Conservation (phyloP, 2,113 vertebrate species). For the Rhodinocichla rosea region DNA sequence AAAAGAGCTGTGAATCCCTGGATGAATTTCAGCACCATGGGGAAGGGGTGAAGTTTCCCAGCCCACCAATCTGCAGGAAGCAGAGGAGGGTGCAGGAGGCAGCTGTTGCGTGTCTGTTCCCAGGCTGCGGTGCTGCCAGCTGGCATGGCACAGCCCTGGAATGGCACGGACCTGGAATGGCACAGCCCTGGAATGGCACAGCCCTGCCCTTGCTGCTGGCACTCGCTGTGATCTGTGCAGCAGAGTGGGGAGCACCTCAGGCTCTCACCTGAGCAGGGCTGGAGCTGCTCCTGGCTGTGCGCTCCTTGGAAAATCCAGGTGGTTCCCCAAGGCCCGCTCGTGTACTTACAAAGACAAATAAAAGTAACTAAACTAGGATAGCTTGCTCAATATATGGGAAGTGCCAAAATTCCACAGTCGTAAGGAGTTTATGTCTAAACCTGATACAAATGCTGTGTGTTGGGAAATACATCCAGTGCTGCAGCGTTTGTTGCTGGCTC, state of each 20-base stretch:
- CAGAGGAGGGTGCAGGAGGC: not conserved
- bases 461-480: not conserved
- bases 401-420: accelerated
- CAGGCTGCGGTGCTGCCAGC: not conserved
- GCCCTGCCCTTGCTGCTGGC: not conserved
- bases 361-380: not conserved
- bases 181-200: not conserved
- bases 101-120: not conserved
- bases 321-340: not conserved
- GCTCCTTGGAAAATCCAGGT: accelerated
- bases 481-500: not conserved
- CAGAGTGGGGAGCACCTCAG: not conserved
- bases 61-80: not conserved
- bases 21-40: not conserved
- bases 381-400: not conserved
- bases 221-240: not conserved
- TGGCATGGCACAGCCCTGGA: not conserved
- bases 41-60: not conserved
- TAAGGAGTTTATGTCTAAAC: not conserved
- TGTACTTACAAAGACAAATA: not conserved
- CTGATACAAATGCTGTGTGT: not conserved
- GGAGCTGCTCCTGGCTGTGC: not conserved
- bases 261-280: not conserved
- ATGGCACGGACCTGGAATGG: not conserved
- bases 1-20: not conserved